These are phyloP conservation scores for Cottus gobio DNA, from an alignment of 2,113 vertebrate genomes.

Conservation along the genomic window DNA sequence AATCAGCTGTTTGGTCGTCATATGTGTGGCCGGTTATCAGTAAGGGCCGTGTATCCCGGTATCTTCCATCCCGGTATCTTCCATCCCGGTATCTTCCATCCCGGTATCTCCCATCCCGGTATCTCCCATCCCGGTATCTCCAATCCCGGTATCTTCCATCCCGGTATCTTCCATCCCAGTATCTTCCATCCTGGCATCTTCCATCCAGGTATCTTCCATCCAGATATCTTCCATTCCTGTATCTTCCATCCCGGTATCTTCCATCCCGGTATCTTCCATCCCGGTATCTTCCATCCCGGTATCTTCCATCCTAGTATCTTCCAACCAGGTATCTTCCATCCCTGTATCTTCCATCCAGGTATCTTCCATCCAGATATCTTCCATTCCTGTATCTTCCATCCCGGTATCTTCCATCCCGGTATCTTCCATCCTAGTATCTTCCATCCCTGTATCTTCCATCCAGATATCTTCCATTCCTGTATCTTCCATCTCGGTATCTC, in stretches of 20 bases:
- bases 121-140: too few species aligned
- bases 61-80: constrained; percentile 7
- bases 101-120: neutral
- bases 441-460: constrained; percentile 6
- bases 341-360: neutral
- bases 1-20: neutral
- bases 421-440: too few species aligned
- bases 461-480: too few species aligned
- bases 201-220: constrained; percentile 5
- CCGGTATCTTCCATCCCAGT: constrained; percentile 12
- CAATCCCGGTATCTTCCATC: too few species aligned
- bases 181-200: too few species aligned
- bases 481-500: constrained; percentile 5
- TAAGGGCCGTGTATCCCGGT: neutral
- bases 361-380: too few species aligned
- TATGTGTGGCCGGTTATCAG: neutral
- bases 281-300: neutral
- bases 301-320: too few species aligned
- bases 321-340: too few species aligned
- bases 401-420: neutral
- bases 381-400: too few species aligned
- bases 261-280: too few species aligned
- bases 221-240: too few species aligned
- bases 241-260: constrained; percentile 7
- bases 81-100: constrained; percentile 6